Evolutionary conservation across 2,888 invertebrate species (phyloP), one percentile per base, ranked within the genome.

Genomic region (Cerastoderma edule): DNA sequence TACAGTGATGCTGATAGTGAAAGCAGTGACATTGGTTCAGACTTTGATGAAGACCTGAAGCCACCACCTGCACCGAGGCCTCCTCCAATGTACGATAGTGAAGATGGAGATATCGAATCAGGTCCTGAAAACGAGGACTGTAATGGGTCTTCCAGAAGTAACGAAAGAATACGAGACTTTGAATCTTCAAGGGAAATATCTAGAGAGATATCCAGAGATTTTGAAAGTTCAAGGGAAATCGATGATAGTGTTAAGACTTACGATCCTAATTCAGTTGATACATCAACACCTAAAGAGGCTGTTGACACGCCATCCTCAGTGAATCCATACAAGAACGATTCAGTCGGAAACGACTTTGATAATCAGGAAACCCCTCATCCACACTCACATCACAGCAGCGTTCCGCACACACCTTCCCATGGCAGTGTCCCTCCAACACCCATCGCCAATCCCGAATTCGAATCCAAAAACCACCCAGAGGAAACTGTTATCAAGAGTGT

Each of bases 1-100:
- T 70, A 75, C 30, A 80, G 83, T 78, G 85, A 83, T 79, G 74
- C 74, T 54, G 71, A 85, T 53, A 79, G 83, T 80, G 84, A 84
- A 33, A 86, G 86, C 76, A 86, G 86, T 83, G 84, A 85, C 32
- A 80, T 85, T 64, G 83, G 83, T 30, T 79, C 84, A 44, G 87
- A 87, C 70, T 84, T 84, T 82, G 86, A 86, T 71, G 84, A 84
- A 56, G 85, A 85, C 69, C 70, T 86, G 44, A 86, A 86, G 71
- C 86, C 86, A 13, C 86, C 86, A 22, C 86, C 86, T 33, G 86
- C 86, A 1, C 86, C 86, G n/a, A 35, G 86, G 64, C 86, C 86
- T 10, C 86, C 86, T 4, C 86, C 86, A 8, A 84, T 86, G 73
- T 83, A 84, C 68, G 86, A 86, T 32, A 86, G 86, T 77, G 86